These are phyloP conservation scores for Xylocampa areola DNA, from an alignment of 2,888 invertebrate genomes.

Conservation along the genomic window DNA sequence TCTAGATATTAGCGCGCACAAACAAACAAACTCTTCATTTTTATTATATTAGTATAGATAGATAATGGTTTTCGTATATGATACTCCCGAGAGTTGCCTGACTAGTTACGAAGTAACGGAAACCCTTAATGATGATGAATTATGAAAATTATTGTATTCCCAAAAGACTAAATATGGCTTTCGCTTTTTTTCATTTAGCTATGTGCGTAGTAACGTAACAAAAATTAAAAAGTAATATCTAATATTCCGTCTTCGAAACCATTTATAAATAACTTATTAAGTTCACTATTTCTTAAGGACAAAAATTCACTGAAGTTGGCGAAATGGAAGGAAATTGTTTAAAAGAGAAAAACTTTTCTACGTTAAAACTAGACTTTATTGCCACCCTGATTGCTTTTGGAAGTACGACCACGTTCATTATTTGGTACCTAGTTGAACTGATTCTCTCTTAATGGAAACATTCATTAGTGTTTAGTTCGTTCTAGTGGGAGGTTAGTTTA, in stretches of 20 bases:
- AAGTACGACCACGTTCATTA: slow-evolving; percentile 9
- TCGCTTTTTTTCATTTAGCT: too few relatives aligned
- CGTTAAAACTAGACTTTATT: background rate
- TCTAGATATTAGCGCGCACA: too few relatives aligned
- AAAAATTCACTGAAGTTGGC: slow-evolving; percentile 6
- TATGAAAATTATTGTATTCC: too few relatives aligned
- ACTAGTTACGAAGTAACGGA: too few relatives aligned
- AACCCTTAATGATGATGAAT: too few relatives aligned
- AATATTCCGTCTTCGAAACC: slow-evolving; percentile 19
- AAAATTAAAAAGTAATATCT: slow-evolving; percentile 30
- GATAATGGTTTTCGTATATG: too few relatives aligned
- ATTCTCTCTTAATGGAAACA: slow-evolving; percentile 5
- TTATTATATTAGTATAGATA: too few relatives aligned
- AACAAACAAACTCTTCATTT: too few relatives aligned
- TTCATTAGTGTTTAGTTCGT: slow-evolving; percentile 11
- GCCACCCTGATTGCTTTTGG: slow-evolving; percentile 16
- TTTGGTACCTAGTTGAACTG: background rate
- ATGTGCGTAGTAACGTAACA: slow-evolving; percentile 7
- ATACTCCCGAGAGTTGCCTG: too few relatives aligned
- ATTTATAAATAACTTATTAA: slow-evolving; percentile 23
- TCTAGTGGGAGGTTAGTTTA: background rate
- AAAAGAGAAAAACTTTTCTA: slow-evolving; percentile 1
- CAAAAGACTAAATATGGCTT: too few relatives aligned
- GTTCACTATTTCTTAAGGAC: slow-evolving; percentile 9
- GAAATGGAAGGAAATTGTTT: slow-evolving; percentile 11